Percentiles rank a stretch among this genome's conserved stretches.
Evolutionary conservation across 1,140 invertebrate genomes (phyloP).

Genomic region (Microplitis demolitor): DNA sequence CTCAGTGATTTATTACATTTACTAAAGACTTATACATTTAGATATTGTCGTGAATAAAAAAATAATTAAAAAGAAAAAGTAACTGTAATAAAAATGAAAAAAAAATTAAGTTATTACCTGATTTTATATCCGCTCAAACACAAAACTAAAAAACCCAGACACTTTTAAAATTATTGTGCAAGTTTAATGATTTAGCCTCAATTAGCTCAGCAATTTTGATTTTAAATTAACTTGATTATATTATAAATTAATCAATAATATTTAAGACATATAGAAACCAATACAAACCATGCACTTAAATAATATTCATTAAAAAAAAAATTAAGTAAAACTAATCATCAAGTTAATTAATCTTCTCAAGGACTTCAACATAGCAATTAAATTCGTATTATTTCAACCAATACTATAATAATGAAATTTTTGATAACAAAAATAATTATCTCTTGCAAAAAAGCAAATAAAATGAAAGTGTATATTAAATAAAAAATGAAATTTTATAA

Average conservation of each 20-base stretch:
- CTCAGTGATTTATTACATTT: conserved; percentile 6
- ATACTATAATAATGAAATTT: neutral
- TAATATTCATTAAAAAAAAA: neutral
- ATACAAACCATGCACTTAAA: neutral
- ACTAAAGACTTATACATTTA: conserved; percentile 1
- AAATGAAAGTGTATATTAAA: too few relatives aligned
- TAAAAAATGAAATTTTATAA: neutral
- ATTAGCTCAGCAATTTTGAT: conserved; percentile 5
- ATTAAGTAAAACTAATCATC: conserved; percentile 9
- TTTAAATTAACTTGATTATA: neutral
- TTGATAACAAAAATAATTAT: neutral
- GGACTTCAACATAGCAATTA: neutral
- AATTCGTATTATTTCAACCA: conserved; percentile 4
- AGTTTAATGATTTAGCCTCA: conserved; percentile 18
- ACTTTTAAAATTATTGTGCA: conserved; percentile 9
- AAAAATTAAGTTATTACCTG: neutral
- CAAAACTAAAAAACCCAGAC: neutral
- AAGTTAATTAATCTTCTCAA: conserved; percentile 15
- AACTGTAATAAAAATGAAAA: neutral
- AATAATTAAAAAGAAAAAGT: neutral
- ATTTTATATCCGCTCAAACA: neutral
- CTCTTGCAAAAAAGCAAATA: neutral
- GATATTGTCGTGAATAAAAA: neutral
- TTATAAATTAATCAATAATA: neutral
- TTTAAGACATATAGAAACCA: neutral